Evolutionary conservation across 2,797 vertebrate genomes (phyloP), one percentile per base, ranked within the genome.

Genomic region (Enteromius thamalakanensis): DNA sequence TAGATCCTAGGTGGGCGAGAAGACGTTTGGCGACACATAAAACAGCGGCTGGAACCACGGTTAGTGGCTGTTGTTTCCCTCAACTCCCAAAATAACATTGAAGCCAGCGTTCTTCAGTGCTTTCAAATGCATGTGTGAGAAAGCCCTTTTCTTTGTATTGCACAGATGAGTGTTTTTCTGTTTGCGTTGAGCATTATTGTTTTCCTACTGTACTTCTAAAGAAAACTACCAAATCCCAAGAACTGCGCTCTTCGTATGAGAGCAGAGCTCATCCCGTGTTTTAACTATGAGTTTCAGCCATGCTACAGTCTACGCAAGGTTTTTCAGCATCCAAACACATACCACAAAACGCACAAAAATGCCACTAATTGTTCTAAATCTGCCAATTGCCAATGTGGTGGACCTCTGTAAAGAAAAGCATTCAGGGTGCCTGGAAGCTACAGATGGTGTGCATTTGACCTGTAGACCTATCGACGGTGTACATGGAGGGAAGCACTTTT

Each of bases 401-500:
- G 40, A 81, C 49, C 49, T 69, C 21, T 34, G 49, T 21, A 67
- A 34, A 42, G 45, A 55, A 26, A 65, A 79, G 47, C 26, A 23
- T 42, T 47, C 49, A 32, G 70, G 78, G 32, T 53, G 51, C 65
- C 65, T 82, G 87, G 79, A 86, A 86, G 87, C 85, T 86, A 86
- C 69, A 79, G 76, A 76, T 69, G 40, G 60, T 78, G 83, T 76
- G 51, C 75, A 40, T 70, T 79, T 58, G 72, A 80, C 71, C 72
- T 79, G 79, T 71, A 80, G 78, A 69, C 67, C 80, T 72, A 51
- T 74, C 23, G 29, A 87, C 80, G 87, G 88, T 86, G 88, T 87
- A 88, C 87, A 93, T 94, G 92, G 93, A 94, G 92, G 94, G 94
- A 95, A 95, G 94, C 94, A 95, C 94, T 92, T 92, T 92, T 88